A percentile compares a stretch with the other conserved stretches of the same genome.
phyloP scores from a whole-genome alignment of 2,113 vertebrate genomes.

The Parus major region DNA sequence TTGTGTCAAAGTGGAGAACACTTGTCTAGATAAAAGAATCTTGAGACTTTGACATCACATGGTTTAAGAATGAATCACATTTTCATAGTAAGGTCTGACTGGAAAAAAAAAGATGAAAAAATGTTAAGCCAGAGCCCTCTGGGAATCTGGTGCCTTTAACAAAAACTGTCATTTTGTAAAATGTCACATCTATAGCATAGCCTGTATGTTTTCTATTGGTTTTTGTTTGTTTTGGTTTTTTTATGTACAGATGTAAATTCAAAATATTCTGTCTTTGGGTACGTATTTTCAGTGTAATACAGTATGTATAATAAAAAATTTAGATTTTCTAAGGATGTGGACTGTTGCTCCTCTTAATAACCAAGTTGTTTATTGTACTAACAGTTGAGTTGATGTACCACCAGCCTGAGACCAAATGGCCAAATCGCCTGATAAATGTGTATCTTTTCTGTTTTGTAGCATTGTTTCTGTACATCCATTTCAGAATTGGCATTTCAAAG shows the following conservation, averaged over 20 bases:
- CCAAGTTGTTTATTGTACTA: background rate
- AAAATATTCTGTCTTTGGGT: conserved; percentile 61
- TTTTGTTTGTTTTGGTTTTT: background rate
- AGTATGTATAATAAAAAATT: conserved; percentile 73
- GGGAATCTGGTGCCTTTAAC: conserved; percentile 68
- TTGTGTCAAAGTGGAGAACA: background rate
- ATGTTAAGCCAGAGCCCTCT: conserved; percentile 46
- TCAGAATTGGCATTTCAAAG: background rate
- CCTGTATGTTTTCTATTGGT: conserved; percentile 57
- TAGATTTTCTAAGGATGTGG: conserved; percentile 74
- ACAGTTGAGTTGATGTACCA: background rate
- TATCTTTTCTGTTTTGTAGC: background rate
- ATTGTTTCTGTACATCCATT: background rate
- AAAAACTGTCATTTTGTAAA: conserved; percentile 68
- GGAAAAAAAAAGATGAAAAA: conserved; percentile 21
- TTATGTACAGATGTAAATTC: conserved; percentile 74
- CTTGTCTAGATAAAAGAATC: background rate
- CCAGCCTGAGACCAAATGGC: background rate
- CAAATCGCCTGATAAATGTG: background rate
- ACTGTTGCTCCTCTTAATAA: background rate
- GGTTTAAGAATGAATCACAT: background rate
- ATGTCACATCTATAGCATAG: conserved; percentile 52
- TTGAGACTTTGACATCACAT: background rate
- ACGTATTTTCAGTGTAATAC: conserved; percentile 73
- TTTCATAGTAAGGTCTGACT: conserved; percentile 27